Evolutionary conservation across 2,888 invertebrate species (phyloP).

Genomic region (Pediacus dermestoides): DNA sequence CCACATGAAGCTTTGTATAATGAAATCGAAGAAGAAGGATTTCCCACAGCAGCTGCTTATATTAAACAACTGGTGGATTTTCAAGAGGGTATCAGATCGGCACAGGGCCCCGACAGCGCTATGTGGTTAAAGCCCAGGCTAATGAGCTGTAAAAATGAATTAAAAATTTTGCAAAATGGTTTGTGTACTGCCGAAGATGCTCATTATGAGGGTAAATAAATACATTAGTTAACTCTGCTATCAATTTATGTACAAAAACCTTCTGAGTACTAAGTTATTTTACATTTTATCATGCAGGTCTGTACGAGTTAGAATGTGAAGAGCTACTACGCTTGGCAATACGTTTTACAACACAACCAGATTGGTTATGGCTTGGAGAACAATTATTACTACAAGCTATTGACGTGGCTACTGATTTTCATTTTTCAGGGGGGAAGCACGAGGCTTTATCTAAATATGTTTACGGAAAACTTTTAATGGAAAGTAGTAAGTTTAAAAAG

Average conservation of each 20-base stretch:
- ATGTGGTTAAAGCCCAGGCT: constrained; percentile 45
- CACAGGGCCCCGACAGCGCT: constrained; percentile 55
- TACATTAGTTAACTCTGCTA: no score
- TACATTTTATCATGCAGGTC: no score
- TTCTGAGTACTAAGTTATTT: no score
- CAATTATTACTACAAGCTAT: constrained; percentile 53
- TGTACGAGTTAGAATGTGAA: constrained; percentile 44
- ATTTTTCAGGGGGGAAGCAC: constrained; percentile 52
- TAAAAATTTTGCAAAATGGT: constrained; percentile 30
- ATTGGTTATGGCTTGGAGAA: constrained; percentile 58
- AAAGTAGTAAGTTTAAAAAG: constrained; percentile 51
- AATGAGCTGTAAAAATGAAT: constrained; percentile 34
- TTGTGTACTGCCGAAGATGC: constrained; percentile 28
- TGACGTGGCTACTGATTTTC: constrained; percentile 49
- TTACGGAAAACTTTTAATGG: constrained; percentile 54
- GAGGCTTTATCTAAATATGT: constrained; percentile 54
- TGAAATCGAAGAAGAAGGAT: constrained; percentile 56
- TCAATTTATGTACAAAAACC: no score
- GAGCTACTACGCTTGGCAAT: constrained; percentile 50
- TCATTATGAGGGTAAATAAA: constrained; percentile 29
- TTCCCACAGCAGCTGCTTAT: constrained; percentile 51
- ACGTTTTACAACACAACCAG: constrained; percentile 41
- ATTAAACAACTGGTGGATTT: constrained; percentile 56
- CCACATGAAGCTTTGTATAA: constrained; percentile 55
- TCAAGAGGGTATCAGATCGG: constrained; percentile 52